These are phyloP conservation scores for Recurvirostra avosetta DNA, from an alignment of 2,113 vertebrate species.

Conservation along the genomic window DNA sequence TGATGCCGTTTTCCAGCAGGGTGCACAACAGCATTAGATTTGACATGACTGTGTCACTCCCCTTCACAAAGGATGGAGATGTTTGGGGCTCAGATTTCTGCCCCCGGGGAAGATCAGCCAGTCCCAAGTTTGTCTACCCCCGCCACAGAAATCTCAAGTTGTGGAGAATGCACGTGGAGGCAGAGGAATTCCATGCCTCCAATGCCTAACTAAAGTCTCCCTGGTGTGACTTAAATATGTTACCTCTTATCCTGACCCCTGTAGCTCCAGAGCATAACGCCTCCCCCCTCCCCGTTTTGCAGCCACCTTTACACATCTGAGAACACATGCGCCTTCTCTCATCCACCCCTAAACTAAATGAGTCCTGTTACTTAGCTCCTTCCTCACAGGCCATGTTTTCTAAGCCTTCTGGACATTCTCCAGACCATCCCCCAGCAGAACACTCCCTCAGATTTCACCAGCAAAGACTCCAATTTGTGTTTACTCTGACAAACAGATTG, in stretches of 20 bases:
- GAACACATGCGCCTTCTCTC: background rate
- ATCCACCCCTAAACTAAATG: background rate
- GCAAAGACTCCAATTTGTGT: background rate
- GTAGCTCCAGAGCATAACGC: background rate
- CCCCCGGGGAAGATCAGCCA: rapidly evolving
- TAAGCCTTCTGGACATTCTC: background rate
- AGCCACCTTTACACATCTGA: background rate
- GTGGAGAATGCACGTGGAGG: background rate
- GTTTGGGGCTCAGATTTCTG: background rate
- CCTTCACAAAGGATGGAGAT: background rate
- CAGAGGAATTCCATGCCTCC: background rate
- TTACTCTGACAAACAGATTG: background rate
- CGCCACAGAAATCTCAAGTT: background rate
- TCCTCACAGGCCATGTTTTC: background rate
- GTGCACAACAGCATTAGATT: background rate
- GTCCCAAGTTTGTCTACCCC: background rate
- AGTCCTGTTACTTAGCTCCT: background rate
- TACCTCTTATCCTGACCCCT: background rate
- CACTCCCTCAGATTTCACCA: background rate
- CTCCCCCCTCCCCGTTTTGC: background rate
- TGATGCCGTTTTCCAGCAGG: background rate
- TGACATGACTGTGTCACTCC: background rate
- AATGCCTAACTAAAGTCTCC: background rate
- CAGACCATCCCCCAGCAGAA: background rate
- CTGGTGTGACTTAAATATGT: background rate